Conservation (phyloP, 2,797 vertebrate species). For the Botia kubotai region DNA sequence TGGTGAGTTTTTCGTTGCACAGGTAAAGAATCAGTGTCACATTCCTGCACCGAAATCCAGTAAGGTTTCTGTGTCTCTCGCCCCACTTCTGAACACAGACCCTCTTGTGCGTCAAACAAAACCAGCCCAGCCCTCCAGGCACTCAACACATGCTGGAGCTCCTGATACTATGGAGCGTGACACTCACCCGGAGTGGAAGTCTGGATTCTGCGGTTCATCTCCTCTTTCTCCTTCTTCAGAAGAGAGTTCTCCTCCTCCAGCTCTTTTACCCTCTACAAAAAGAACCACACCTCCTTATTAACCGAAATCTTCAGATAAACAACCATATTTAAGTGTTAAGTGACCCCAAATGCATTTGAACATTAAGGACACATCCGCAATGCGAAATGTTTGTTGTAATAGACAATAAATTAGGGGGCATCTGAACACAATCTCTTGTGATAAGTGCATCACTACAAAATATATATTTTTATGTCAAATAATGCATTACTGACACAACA, state of each 20-base stretch:
- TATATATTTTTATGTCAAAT: neutral
- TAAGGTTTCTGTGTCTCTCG: constrained; percentile 40
- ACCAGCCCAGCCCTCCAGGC: constrained; percentile 46
- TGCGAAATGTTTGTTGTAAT: neutral
- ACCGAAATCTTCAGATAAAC: neutral
- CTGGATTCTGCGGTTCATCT: constrained; percentile 84
- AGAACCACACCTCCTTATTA: neutral
- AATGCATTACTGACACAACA: neutral
- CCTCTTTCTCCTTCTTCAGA: constrained; percentile 91
- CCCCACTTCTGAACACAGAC: constrained; percentile 60
- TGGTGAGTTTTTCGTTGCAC: constrained; percentile 34
- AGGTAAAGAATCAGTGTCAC: constrained; percentile 47
- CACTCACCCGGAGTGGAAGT: constrained; percentile 79
- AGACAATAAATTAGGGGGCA: too few species aligned
- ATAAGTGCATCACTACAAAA: too few species aligned
- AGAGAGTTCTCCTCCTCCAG: constrained; percentile 87
- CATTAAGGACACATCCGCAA: neutral
- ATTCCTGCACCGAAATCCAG: constrained; percentile 61
- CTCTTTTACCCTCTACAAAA: constrained; percentile 83
- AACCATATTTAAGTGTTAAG: neutral
- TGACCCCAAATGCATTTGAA: neutral
- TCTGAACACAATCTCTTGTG: too few species aligned
- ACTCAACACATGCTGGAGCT: constrained; percentile 30
- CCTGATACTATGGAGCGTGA: constrained; percentile 4
- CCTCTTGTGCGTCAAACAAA: constrained; percentile 58